phyloP scores from a whole-genome alignment of 2,113 vertebrate genomes.

The Cyphomyrus discorhynchus region DNA sequence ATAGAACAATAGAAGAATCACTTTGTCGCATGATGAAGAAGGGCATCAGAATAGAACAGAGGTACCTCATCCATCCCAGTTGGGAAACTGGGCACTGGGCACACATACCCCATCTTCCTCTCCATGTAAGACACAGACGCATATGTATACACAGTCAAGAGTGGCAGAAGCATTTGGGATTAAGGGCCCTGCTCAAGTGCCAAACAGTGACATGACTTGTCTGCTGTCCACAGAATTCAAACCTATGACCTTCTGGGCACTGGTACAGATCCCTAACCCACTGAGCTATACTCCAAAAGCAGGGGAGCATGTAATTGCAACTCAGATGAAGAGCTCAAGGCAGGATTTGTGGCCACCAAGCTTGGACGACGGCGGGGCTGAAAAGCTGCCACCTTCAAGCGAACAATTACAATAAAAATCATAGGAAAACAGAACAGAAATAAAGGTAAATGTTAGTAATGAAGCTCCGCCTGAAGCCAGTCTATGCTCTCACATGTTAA shows the following conservation, averaged over 20 bases:
- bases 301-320: background rate
- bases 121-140: background rate
- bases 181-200: background rate
- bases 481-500: background rate
- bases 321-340: background rate
- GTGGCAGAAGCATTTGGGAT: background rate
- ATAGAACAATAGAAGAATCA: background rate
- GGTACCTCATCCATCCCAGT: background rate
- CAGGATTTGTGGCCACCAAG: background rate
- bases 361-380: background rate
- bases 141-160: background rate
- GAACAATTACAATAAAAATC: background rate
- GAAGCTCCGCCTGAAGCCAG: too few relatives aligned
- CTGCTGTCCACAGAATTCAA: background rate
- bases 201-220: background rate
- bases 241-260: background rate
- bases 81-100: background rate
- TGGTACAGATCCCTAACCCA: background rate
- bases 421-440: background rate
- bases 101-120: background rate
- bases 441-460: background rate
- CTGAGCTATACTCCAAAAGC: background rate
- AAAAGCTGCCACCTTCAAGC: background rate
- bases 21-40: background rate
- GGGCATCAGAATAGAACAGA: background rate